Evolutionary conservation across 2,888 invertebrate species (phyloP), one percentile per base, ranked within the genome.

Genomic region (Cantharis flavilabris): DNA sequence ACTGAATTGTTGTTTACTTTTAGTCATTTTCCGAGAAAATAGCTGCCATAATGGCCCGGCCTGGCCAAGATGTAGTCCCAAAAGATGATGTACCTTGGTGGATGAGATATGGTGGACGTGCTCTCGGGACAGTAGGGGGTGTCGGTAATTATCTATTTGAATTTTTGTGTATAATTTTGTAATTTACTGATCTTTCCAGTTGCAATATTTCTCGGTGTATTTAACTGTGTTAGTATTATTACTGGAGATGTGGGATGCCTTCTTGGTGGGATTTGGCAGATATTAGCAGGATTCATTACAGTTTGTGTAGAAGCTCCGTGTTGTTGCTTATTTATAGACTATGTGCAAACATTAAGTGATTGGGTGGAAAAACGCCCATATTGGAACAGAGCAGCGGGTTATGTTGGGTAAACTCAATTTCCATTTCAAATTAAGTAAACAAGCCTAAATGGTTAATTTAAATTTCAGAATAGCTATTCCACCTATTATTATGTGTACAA

Each of bases 311-410:
- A 99, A 89, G 98, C 98, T 63, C 99, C 99, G 0, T 98, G 97
- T 88, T 98, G 98, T 89, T 99, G 98, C 89, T 92, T 97, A 90
- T 99, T 98, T 89, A 92, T 99, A 81, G 98, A 98, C 86, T 96
- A 96, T 90, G 97, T 98, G 75, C 96, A 97, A 89, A 92, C 92
- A 79, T 90, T 98, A 73, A 95, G 96, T 77, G 94, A 94, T 84
- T 94, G 93, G 90, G 93, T 96, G 73, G 97, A 98, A 84, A 90
- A 91, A 73, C 92, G 96, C 82, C 97, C 98, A 0, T 93, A 96
- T 86, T 98, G 96, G 95, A 95, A 97, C 86, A 94, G 97, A 89
- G 97, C 97, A 11, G 92, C 92, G 4, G 90, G 93, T 71, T 98
- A 98, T 89, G 92, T 95, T 84, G 89, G 92, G 98, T 92, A 79